Conservation (phyloP, 2,113 vertebrate species). For the Hyperopisus bebe region DNA sequence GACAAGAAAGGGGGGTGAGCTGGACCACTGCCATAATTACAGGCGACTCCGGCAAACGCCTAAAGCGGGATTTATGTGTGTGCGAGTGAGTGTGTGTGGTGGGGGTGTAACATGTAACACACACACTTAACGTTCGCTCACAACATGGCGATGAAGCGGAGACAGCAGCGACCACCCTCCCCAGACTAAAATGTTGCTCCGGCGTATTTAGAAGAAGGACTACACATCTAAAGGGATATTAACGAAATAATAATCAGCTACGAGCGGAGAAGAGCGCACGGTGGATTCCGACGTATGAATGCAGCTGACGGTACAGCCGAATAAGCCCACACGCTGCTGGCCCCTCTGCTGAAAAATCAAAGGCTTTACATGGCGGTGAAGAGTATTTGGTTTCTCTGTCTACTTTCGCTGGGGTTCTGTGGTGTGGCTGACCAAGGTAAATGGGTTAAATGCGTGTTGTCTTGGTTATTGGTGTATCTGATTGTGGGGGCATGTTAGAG, state of each 20-base stretch:
- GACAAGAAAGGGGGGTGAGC: conserved; percentile 43
- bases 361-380: conserved; percentile 72
- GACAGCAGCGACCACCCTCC: conserved; percentile 63
- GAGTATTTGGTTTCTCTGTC: conserved; percentile 59
- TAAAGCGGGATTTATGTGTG: conserved; percentile 37
- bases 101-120: conserved; percentile 42
- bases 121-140: conserved; percentile 54
- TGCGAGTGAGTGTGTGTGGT: conserved; percentile 18
- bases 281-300: conserved; percentile 51
- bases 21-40: conserved; percentile 44
- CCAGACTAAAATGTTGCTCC: conserved; percentile 42
- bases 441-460: conserved; percentile 21
- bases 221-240: conserved; percentile 31
- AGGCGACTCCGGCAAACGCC: conserved; percentile 49
- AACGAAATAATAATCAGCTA: conserved; percentile 30
- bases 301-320: conserved; percentile 48
- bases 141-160: conserved; percentile 72
- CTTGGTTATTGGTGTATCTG: conserved; percentile 4
- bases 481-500: conserved; percentile 27
- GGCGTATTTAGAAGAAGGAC: conserved; percentile 34
- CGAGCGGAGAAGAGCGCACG: conserved; percentile 44
- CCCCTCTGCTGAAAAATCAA: conserved; percentile 55
- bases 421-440: conserved; percentile 64
- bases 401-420: conserved; percentile 58
- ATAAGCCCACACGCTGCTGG: conserved; percentile 46